A percentile compares a stretch with the other conserved stretches of the same genome.
Evolutionary conservation across 1,140 invertebrate genomes (phyloP).

Genomic region (Drosophila cardini): DNA sequence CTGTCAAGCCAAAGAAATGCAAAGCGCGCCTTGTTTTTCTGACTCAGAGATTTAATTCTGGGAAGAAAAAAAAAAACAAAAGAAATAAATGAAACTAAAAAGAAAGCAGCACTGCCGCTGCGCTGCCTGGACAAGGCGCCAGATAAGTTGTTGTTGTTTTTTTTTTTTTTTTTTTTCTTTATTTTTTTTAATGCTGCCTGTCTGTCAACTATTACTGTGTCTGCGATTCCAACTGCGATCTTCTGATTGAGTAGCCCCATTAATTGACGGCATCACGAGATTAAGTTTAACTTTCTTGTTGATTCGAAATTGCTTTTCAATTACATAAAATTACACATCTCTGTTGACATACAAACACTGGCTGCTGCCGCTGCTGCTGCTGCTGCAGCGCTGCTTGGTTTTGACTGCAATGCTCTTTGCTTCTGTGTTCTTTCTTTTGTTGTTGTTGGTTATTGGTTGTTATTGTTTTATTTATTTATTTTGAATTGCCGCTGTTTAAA

Average conservation of each 20-base stretch:
- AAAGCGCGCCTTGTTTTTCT: slow-evolving; percentile 30
- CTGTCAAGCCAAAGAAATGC: slow-evolving; percentile 31
- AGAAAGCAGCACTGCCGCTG: slow-evolving; percentile 3
- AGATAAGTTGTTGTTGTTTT: slow-evolving; percentile 25
- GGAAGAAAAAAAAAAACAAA: too few species aligned
- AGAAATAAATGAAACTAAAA: not conserved
- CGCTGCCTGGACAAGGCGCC: slow-evolving; percentile 18
- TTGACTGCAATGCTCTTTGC: slow-evolving; percentile 12
- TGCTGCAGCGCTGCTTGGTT: slow-evolving; percentile 35
- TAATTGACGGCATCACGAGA: slow-evolving; percentile 71
- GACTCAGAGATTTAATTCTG: slow-evolving; percentile 33
- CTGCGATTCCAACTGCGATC: slow-evolving; percentile 28
- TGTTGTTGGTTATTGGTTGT: slow-evolving; percentile 31
- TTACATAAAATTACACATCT: slow-evolving; percentile 74
- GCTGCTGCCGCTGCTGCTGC: slow-evolving; percentile 43
- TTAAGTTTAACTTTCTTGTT: slow-evolving; percentile 50
- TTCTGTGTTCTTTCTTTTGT: slow-evolving; percentile 27
- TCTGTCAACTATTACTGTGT: slow-evolving; percentile 21
- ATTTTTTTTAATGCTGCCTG: slow-evolving; percentile 8
- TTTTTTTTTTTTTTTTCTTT: not conserved
- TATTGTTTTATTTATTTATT: slow-evolving; percentile 5
- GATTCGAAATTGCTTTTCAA: slow-evolving; percentile 64
- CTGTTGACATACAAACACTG: slow-evolving; percentile 56
- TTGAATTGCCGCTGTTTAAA: not conserved
- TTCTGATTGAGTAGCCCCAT: slow-evolving; percentile 41